Evolutionary conservation across 2,888 invertebrate species (phyloP).

Genomic region (Mystacides longicornis): DNA sequence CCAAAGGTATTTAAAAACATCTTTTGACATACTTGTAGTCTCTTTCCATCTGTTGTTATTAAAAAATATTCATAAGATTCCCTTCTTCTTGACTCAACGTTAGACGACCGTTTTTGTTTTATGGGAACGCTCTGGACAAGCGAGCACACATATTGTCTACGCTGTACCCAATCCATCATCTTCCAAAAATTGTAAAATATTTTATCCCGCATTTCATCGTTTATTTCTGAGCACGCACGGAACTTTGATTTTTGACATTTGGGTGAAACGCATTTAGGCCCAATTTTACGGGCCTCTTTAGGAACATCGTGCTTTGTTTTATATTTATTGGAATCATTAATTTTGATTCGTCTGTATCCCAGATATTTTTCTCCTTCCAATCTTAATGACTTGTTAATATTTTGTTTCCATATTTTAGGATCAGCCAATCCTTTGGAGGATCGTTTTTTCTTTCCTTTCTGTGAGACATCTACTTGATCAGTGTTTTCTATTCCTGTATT

Average conservation of each 20-base stretch:
- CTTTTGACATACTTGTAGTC: background rate
- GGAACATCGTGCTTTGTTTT: too few species aligned
- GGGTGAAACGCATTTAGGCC: background rate
- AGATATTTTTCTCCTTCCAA: too few species aligned
- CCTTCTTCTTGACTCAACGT: background rate
- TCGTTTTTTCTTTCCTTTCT: too few species aligned
- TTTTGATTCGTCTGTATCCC: too few species aligned
- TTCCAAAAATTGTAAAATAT: background rate
- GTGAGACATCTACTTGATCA: too few species aligned
- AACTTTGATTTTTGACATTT: background rate
- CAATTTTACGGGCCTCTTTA: too few species aligned
- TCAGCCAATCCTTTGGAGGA: too few species aligned
- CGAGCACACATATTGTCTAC: background rate
- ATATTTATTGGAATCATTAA: too few species aligned
- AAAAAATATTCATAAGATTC: background rate
- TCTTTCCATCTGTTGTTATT: background rate
- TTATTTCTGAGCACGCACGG: background rate
- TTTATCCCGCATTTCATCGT: background rate
- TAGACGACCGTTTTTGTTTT: background rate
- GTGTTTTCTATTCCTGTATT: too few species aligned
- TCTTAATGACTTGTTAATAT: too few species aligned
- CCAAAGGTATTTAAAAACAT: background rate
- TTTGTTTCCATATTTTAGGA: too few species aligned
- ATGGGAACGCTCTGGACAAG: background rate
- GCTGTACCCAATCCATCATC: background rate